Evolutionary conservation across 2,888 invertebrate species (phyloP).

Genomic region (Lasioglossum figueresi): DNA sequence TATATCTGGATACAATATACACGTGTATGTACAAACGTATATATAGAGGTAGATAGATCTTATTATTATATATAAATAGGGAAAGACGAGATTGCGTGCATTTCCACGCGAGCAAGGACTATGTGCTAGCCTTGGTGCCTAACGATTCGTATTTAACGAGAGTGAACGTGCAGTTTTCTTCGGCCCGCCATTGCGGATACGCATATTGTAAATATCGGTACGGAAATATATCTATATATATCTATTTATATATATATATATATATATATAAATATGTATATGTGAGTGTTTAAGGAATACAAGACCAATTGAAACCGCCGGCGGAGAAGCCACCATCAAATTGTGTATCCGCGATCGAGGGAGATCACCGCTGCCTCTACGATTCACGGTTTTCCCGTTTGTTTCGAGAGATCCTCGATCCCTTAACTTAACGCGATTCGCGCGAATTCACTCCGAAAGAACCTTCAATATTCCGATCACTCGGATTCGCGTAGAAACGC

Average conservation of each 20-base stretch:
- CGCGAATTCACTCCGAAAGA: not conserved
- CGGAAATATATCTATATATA: slow-evolving; percentile 68
- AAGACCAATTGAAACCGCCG: slow-evolving; percentile 70
- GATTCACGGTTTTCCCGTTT: not conserved
- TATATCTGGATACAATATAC: slow-evolving; percentile 53
- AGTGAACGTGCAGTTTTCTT: slow-evolving; percentile 65
- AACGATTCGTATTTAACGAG: slow-evolving; percentile 76
- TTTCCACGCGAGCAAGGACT: slow-evolving; percentile 62
- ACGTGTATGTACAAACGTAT: slow-evolving; percentile 60
- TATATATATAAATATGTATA: slow-evolving; percentile 73
- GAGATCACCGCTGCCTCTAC: not conserved
- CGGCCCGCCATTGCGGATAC: slow-evolving; percentile 59
- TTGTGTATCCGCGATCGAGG: slow-evolving; percentile 48
- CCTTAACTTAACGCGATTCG: not conserved
- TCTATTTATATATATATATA: too few species aligned
- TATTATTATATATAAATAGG: slow-evolving; percentile 36
- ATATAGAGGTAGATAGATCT: slow-evolving; percentile 42
- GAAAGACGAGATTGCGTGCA: slow-evolving; percentile 35
- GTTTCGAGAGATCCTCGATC: slow-evolving; percentile 13
- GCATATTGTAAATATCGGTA: slow-evolving; percentile 79
- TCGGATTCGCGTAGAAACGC: not conserved
- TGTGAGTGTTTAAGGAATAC: slow-evolving; percentile 78
- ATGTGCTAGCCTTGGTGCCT: slow-evolving; percentile 71
- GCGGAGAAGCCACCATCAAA: slow-evolving; percentile 78
- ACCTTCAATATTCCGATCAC: not conserved